Base-by-base conservation (phyloP, 2,797 vertebrate genomes). In the Anas georgica region DNA sequence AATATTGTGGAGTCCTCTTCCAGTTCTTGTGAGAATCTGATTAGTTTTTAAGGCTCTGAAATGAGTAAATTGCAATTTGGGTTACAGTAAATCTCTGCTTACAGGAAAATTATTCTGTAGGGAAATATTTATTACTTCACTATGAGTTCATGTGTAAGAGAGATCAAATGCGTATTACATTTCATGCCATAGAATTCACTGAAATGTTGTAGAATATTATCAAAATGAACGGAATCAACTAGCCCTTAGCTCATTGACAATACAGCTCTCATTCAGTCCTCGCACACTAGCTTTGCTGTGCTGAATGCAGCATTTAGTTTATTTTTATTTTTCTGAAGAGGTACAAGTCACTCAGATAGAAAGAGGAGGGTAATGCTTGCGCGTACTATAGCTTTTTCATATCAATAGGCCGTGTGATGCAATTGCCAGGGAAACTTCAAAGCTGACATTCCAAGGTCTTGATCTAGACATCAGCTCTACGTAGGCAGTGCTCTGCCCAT, bases 71-170 rank as follows among this genome's bases (percentile, higher is more conserved):
- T 88, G 67, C 48, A 60, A 77, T 88, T 86, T 87, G 73, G 50
- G 79, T 88, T 94, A 48, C 70, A 86, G 74, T 82, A 92, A 92
- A 92, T 83, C 87, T 92, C 83, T 76, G 77, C 83, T 95, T 74
- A 59, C 70, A 45, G 87, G 66, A 81, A 82, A 86, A 88, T 88
- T 33, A 68, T 92, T 87, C 88, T 73, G 50, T 4, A 73, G 93
- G 93, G 86, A 83, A 95, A 83, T 95, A 91, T 66, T 95, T 95
- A 78, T 86, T 91, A 69, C 87, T 91, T 91, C 3, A 5, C 82
- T 94, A 16, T 2, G 43, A 81, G 79, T 81, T 83, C 0, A 29
- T n/a, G 9, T 66, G 81, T 59, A 86, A 86, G 91, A 63, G 76
- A 95, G 70, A 94, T 94, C 93, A 90, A 93, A 84, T 86, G 10